Conservation (phyloP, 2,797 vertebrate genomes). For the Ptychobarbus kaznakovi region DNA sequence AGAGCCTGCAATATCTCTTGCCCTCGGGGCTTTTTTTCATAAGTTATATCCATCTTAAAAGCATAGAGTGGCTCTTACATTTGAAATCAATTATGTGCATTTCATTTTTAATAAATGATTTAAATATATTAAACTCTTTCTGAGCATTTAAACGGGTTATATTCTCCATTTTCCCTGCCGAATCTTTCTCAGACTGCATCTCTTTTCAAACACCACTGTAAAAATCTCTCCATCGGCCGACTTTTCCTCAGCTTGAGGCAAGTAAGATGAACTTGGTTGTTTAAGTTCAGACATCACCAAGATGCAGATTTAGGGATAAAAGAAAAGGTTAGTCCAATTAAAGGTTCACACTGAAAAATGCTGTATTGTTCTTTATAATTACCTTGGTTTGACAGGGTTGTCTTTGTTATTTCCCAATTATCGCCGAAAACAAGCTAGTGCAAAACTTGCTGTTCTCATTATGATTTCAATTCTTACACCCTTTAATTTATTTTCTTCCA, state of each 20-base stretch:
- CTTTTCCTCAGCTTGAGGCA: constrained; percentile 4
- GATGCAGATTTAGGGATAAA: constrained; percentile 55
- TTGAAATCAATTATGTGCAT: constrained; percentile 35
- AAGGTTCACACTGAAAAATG: constrained; percentile 49
- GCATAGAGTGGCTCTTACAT: constrained; percentile 6
- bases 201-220: constrained; percentile 1
- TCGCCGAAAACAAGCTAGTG: constrained; percentile 41
- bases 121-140: constrained; percentile 18
- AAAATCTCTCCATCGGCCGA: neutral
- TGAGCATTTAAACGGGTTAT: neutral
- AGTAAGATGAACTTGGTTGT: constrained; percentile 44
- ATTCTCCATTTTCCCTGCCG: neutral
- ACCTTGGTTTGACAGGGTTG: constrained; percentile 56
- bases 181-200: neutral
- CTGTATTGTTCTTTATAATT: constrained; percentile 62
- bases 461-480: constrained; percentile 58
- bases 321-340: constrained; percentile 68
- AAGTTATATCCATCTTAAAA: constrained; percentile 33
- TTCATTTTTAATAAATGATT: constrained; percentile 40
- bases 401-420: constrained; percentile 63
- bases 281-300: constrained; percentile 38
- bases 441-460: constrained; percentile 51
- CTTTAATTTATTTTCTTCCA: constrained; percentile 59
- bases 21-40: constrained; percentile 32
- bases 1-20: constrained; percentile 28